Evolutionary conservation across 2,797 vertebrate species (phyloP).

Genomic region (Sebastes diploproa): DNA sequence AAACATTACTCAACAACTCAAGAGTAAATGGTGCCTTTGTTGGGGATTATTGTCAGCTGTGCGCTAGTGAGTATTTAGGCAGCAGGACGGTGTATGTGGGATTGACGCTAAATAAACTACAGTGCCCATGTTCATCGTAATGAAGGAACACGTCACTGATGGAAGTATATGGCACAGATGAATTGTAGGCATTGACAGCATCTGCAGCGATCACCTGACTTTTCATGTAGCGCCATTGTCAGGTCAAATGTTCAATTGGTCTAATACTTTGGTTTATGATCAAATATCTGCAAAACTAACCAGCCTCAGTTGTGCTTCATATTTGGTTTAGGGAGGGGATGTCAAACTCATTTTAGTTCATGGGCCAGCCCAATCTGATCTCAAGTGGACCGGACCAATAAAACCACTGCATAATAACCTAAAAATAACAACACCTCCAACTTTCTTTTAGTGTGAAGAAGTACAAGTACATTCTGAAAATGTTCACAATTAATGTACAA

Average conservation of each 20-base stretch:
- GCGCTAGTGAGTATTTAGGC: background rate
- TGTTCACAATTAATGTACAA: too few species aligned
- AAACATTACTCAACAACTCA: background rate
- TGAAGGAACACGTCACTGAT: background rate
- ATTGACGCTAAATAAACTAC: background rate
- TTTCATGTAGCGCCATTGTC: background rate
- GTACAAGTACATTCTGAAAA: too few species aligned
- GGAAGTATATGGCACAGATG: background rate
- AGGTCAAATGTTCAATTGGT: background rate
- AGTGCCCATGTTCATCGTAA: background rate
- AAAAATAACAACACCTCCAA: too few species aligned
- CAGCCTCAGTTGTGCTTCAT: background rate
- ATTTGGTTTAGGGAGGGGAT: too few species aligned
- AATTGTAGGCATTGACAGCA: background rate
- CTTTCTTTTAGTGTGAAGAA: too few species aligned
- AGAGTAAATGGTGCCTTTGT: background rate
- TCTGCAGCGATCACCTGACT: background rate
- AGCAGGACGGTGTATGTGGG: background rate
- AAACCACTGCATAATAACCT: too few species aligned
- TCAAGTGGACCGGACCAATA: too few species aligned
- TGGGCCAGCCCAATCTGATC: too few species aligned
- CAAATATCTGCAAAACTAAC: background rate
- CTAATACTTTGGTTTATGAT: background rate
- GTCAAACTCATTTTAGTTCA: too few species aligned
- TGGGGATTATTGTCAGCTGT: background rate